These are phyloP conservation scores for Numida meleagris DNA, from an alignment of 2,113 vertebrate species.

Conservation along the genomic window DNA sequence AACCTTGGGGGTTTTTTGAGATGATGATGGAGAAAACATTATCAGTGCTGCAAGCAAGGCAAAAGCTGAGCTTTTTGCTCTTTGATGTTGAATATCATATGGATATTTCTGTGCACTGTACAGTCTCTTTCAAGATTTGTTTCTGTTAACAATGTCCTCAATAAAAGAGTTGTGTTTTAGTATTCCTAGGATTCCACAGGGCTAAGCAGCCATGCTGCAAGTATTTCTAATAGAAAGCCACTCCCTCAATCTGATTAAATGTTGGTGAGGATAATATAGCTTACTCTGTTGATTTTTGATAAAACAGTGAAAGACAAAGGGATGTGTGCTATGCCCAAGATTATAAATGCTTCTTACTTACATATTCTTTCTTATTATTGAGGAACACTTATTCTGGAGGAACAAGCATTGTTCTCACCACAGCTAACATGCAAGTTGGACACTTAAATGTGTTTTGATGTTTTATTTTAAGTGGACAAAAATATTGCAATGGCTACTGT, in stretches of 20 bases:
- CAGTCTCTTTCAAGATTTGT: background rate
- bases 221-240: conserved; percentile 35
- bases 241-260: conserved; percentile 56
- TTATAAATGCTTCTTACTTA: background rate
- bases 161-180: background rate
- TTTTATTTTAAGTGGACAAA: background rate
- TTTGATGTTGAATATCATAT: background rate
- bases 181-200: background rate
- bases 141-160: background rate
- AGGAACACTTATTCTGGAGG: background rate
- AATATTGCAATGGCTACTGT: background rate
- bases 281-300: conserved; percentile 53
- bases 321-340: background rate
- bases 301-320: conserved; percentile 27
- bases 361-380: background rate
- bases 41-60: background rate
- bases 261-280: conserved; percentile 37
- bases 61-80: background rate
- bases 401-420: background rate
- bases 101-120: background rate
- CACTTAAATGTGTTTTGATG: background rate
- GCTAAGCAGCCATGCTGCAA: background rate
- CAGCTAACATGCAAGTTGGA: background rate
- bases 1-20: background rate
- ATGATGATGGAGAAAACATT: background rate